These are phyloP conservation scores for Austrolebias charrua DNA, from an alignment of 2,797 vertebrate genomes.

Conservation along the genomic window DNA sequence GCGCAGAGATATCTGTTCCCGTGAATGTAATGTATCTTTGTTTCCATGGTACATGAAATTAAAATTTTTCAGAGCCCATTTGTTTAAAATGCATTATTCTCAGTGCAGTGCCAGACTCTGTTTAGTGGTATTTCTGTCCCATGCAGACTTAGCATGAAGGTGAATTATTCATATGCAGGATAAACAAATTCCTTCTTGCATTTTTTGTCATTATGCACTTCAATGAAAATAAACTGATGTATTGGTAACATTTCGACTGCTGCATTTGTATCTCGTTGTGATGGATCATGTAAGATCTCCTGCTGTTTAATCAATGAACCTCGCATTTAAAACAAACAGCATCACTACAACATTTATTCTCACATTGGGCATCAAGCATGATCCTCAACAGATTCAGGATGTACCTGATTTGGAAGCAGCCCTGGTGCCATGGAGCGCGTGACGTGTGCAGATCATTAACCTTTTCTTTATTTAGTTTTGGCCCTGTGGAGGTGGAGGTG, in stretches of 20 bases:
- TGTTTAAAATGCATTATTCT: slow-evolving; percentile 1
- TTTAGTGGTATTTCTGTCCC: too few species aligned
- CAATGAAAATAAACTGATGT: not conserved
- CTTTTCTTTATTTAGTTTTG: slow-evolving; percentile 62
- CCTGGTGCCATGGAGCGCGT: slow-evolving; percentile 47
- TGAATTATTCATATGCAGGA: too few species aligned
- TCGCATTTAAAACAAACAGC: slow-evolving; percentile 18
- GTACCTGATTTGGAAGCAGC: slow-evolving; percentile 58
- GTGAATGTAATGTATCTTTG: slow-evolving; percentile 1
- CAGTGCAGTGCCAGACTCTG: not conserved
- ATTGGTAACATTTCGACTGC: not conserved
- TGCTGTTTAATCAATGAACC: slow-evolving; percentile 35
- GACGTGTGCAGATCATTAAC: slow-evolving; percentile 48
- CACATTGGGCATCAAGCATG: slow-evolving; percentile 26
- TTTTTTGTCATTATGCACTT: slow-evolving; percentile 3
- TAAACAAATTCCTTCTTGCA: too few species aligned
- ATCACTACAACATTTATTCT: not conserved
- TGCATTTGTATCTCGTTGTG: not conserved
- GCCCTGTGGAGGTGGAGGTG: slow-evolving; percentile 42
- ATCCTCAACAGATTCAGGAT: slow-evolving; percentile 34
- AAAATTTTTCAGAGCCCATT: not conserved
- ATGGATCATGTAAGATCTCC: slow-evolving; percentile 34
- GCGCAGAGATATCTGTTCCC: not conserved
- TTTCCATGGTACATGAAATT: not conserved
- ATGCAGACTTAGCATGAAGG: too few species aligned